Evolutionary conservation across 2,113 vertebrate genomes (phyloP), one percentile per base, ranked within the genome.

Genomic region (Pithys albifrons): DNA sequence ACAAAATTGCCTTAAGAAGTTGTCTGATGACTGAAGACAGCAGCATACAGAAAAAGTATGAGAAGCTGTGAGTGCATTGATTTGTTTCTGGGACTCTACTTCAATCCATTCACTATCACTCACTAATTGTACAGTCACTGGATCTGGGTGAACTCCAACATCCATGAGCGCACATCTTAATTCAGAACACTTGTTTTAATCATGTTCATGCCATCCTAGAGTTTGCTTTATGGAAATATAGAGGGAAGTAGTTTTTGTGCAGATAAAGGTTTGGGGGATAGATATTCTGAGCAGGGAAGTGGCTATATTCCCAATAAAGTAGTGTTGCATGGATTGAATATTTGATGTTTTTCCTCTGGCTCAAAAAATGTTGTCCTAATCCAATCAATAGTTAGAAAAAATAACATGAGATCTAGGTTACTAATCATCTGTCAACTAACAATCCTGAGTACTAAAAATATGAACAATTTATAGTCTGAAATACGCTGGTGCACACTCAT

Each of bases 401-500:
- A 48, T 25, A 65, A 41, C 27, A 29, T 18, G 31, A n/a, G 45
- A 73, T 80, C 10, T 58, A 75, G 18, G 18, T 59, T 92, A 20
- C 57, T 74, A 78, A 48, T 87, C 31, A 70, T 62, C 37, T 72
- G 69, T 16, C 78, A 80, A 25, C 69, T 85, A 96, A 31, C 27
- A 73, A 70, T 61, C 31, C 23, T 54, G 22, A 82, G 9, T 16
- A 43, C 33, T 52, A 61, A 75, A 85, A 48, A 48, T 35, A 29
- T 27, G 11, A 64, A 61, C 46, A 59, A 18, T 81, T 65, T 70
- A 65, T 28, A 72, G 25, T 19, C 72, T 27, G 12, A 76, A 92
- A 80, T 45, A 2, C 64, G 18, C 29, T 1, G 0, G 14, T 15
- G 12, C 25, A 70, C 31, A 73, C 3, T 29, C 77, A 62, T 39